These are phyloP conservation scores for Zonitis immaculata DNA, from an alignment of 2,888 invertebrate species.

Conservation along the genomic window DNA sequence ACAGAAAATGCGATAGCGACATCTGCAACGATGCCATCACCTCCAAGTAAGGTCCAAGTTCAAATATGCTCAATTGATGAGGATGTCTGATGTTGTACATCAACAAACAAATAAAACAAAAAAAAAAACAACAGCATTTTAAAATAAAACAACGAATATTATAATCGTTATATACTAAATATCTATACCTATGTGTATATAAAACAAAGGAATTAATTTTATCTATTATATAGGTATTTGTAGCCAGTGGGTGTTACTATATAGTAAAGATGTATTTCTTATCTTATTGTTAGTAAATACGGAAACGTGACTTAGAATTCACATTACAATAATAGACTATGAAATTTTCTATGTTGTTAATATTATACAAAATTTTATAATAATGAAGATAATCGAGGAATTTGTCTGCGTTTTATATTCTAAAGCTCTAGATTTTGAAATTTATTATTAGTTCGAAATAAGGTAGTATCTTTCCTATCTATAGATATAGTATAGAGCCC, in stretches of 20 bases:
- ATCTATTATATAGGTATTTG: background rate
- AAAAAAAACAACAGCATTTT: background rate
- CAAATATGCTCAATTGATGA: background rate
- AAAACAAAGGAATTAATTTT: background rate
- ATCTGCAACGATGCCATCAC: conserved; percentile 2
- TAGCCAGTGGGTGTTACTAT: background rate
- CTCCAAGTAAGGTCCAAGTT: conserved; percentile 4
- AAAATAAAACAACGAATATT: background rate
- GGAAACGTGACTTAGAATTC: background rate
- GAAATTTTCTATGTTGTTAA: no score
- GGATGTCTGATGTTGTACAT: background rate
- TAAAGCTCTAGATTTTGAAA: no score
- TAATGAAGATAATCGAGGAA: no score
- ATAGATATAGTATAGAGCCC: no score
- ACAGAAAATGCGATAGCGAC: conserved; percentile 1
- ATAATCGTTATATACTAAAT: no score
- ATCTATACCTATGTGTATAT: no score
- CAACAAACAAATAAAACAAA: background rate
- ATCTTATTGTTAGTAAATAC: background rate
- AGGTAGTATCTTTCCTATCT: no score
- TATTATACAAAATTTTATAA: no score
- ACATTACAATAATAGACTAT: background rate
- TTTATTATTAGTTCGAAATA: no score
- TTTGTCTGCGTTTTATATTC: no score
- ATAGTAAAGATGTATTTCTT: background rate